Conservation (phyloP, 2,797 vertebrate species). For the Xiphophorus birchmanni region DNA sequence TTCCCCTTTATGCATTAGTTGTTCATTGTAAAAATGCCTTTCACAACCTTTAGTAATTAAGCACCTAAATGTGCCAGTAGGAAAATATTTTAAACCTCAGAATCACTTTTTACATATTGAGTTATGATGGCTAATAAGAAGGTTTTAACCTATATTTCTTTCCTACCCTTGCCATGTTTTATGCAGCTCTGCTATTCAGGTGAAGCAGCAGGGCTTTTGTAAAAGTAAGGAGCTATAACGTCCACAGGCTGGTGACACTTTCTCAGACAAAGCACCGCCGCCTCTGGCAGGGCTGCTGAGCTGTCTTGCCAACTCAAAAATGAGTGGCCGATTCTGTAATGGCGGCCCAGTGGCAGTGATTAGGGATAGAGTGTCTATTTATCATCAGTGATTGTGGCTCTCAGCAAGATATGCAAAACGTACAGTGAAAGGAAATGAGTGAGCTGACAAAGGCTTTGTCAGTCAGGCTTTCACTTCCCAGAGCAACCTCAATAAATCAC, state of each 20-base stretch:
- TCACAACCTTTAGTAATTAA: background rate
- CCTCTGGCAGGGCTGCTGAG: constrained; percentile 54
- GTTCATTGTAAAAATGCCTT: background rate
- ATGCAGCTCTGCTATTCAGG: constrained; percentile 16
- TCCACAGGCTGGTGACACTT: constrained; percentile 47
- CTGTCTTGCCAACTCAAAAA: constrained; percentile 53
- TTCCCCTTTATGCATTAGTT: background rate
- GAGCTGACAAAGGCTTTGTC: constrained; percentile 51
- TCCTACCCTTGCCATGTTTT: constrained; percentile 3
- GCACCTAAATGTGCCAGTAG: background rate
- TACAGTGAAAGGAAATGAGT: constrained; percentile 31
- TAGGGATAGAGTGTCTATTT: constrained; percentile 57
- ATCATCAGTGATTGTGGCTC: constrained; percentile 54
- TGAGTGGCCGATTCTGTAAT: constrained; percentile 59
- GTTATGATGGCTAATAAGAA: background rate
- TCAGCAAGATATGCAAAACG: constrained; percentile 39
- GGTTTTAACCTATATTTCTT: background rate
- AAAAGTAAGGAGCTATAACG: constrained; percentile 17
- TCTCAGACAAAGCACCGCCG: constrained; percentile 48
- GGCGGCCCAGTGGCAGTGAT: constrained; percentile 61
- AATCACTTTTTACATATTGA: background rate
- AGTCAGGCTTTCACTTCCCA: constrained; percentile 37
- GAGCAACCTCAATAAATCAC: constrained; percentile 39
- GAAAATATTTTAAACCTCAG: too few species aligned
- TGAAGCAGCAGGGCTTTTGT: constrained; percentile 1